Evolutionary conservation across 1,140 invertebrate genomes (phyloP).

Genomic region (Drosophila sucinea): DNA sequence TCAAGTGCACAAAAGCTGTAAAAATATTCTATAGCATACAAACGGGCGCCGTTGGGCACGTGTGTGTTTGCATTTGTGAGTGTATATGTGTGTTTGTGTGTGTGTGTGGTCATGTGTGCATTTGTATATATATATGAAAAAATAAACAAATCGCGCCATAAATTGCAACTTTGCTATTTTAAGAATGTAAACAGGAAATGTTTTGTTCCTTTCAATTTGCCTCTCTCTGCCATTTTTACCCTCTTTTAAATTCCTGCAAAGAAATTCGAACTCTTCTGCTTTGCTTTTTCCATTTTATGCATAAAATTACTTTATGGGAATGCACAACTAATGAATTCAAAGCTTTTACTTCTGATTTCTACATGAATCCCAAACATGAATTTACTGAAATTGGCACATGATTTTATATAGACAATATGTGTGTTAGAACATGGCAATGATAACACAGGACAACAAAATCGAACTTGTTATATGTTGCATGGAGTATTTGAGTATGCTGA

Average conservation of each 20-base stretch:
- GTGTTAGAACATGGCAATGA: too few species aligned
- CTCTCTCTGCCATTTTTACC: slow-evolving; percentile 23
- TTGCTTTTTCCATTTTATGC: background rate
- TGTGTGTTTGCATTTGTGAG: slow-evolving; percentile 4
- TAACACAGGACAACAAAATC: too few species aligned
- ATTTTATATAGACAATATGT: too few species aligned
- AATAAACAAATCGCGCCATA: slow-evolving; percentile 70
- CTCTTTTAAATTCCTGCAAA: slow-evolving; percentile 1
- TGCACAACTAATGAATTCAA: too few species aligned
- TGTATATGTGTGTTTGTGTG: slow-evolving; percentile 29
- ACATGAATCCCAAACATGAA: too few species aligned
- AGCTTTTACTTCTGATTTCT: too few species aligned
- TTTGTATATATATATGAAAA: slow-evolving; percentile 45
- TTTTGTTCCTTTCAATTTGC: slow-evolving; percentile 55
- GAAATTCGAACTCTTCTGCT: slow-evolving; percentile 9
- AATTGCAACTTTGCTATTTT: slow-evolving; percentile 75
- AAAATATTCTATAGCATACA: slow-evolving; percentile 51
- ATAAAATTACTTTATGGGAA: too few species aligned
- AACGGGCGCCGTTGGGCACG: slow-evolving; percentile 23
- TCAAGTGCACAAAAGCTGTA: slow-evolving; percentile 67
- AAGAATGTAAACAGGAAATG: slow-evolving; percentile 76
- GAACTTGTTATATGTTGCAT: too few species aligned
- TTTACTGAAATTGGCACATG: too few species aligned
- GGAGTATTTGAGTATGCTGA: too few species aligned
- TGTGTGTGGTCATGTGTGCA: slow-evolving; percentile 29